phyloP scores from a whole-genome alignment of 1,140 invertebrate species.

The Drosophila sp. region DNA sequence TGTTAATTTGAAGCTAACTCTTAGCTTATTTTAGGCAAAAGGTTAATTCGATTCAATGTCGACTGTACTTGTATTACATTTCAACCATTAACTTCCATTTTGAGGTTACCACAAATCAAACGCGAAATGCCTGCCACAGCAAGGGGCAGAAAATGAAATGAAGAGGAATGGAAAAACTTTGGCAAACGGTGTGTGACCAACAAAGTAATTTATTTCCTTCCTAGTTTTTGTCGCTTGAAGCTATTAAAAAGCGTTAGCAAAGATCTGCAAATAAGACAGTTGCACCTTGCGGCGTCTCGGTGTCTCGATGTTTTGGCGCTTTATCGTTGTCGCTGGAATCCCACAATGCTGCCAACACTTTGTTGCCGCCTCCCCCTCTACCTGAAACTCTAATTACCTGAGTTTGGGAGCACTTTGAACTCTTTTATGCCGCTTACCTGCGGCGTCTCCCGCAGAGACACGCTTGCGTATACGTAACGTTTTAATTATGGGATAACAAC shows the following conservation, averaged over 20 bases:
- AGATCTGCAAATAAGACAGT: constrained; percentile 64
- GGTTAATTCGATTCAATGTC: constrained; percentile 68
- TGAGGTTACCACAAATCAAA: constrained; percentile 59
- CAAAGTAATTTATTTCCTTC: constrained; percentile 79
- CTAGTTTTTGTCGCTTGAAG: constrained; percentile 74
- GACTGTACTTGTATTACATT: constrained; percentile 50
- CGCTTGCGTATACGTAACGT: constrained; percentile 77
- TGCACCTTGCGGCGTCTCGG: constrained; percentile 54
- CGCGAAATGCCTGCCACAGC: constrained; percentile 29
- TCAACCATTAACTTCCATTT: constrained; percentile 47
- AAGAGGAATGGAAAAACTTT: constrained; percentile 32
- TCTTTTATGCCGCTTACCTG: constrained; percentile 58
- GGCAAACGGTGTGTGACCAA: constrained; percentile 34
- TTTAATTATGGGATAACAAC: constrained; percentile 68
- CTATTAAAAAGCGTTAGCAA: constrained; percentile 70
- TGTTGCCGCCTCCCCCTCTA: neutral
- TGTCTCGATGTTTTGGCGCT: constrained; percentile 27
- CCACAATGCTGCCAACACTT: constrained; percentile 42
- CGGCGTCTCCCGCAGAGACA: constrained; percentile 66
- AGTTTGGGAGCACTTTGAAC: constrained; percentile 72
- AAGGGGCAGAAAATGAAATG: constrained; percentile 43
- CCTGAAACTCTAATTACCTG: constrained; percentile 59
- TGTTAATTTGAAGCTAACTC: constrained; percentile 69
- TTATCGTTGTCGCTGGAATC: constrained; percentile 36
- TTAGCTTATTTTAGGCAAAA: constrained; percentile 11